Evolutionary conservation across 2,797 vertebrate species (phyloP).

Genomic region (Cyclura pinguis): DNA sequence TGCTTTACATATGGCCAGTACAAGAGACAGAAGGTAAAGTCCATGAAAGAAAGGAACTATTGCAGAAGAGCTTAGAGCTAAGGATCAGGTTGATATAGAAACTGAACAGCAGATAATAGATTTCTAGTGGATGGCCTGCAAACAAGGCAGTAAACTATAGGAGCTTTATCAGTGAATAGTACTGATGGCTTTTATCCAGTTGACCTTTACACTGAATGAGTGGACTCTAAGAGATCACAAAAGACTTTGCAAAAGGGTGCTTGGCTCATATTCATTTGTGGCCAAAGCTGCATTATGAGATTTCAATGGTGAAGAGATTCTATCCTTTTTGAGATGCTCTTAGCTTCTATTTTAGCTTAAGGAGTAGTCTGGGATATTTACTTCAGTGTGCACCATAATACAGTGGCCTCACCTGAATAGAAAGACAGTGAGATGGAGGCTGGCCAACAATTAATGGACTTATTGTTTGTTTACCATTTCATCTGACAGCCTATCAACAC

Average conservation of each 20-base stretch:
- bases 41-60: constrained; percentile 67
- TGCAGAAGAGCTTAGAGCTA: constrained; percentile 76
- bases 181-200: constrained; percentile 76
- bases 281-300: constrained; percentile 45
- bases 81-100: constrained; percentile 64
- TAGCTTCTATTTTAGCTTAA: constrained; percentile 63
- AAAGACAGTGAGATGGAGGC: constrained; percentile 26
- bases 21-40: constrained; percentile 67
- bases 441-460: constrained; percentile 19
- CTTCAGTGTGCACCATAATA: constrained; percentile 45
- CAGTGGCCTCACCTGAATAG: constrained; percentile 31
- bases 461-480: constrained; percentile 20
- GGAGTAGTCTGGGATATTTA: constrained; percentile 56
- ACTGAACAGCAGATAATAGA: constrained; percentile 62
- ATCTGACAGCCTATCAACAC: neutral
- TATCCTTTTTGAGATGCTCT: constrained; percentile 4
- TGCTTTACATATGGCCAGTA: constrained; percentile 81
- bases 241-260: constrained; percentile 57
- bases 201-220: constrained; percentile 80
- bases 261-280: constrained; percentile 54
- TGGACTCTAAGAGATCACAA: constrained; percentile 66
- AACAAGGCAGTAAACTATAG: constrained; percentile 69
- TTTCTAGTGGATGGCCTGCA: constrained; percentile 63
- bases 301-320: constrained; percentile 16
- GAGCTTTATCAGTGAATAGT: constrained; percentile 78